A percentile compares a stretch with the other conserved stretches of the same genome.
These are phyloP conservation scores for Trachemys scripta DNA, from an alignment of 2,113 vertebrate genomes.

Conservation along the genomic window DNA sequence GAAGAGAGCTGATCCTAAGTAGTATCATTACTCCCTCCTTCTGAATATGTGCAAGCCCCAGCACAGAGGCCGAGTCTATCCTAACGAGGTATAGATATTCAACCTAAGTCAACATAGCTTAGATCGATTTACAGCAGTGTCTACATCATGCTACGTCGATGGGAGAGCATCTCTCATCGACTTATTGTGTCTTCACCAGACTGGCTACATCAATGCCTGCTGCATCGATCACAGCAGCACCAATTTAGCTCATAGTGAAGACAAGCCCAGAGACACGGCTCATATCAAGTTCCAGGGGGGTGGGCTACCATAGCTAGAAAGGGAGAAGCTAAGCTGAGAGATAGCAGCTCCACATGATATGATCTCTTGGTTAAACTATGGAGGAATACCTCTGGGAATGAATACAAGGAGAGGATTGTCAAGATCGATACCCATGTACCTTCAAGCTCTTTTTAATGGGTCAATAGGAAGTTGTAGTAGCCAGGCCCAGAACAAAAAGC, in stretches of 20 bases:
- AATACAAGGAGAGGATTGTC: background rate
- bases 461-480: background rate
- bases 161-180: no score
- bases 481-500: background rate
- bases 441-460: background rate
- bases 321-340: background rate
- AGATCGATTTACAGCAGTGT: no score
- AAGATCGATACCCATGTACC: background rate
- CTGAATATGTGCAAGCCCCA: background rate
- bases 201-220: no score
- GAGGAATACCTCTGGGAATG: background rate
- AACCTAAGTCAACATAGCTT: no score
- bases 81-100: no score
- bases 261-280: background rate
- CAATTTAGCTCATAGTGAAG: no score
- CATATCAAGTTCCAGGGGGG: background rate
- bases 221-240: no score
- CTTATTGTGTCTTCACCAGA: no score
- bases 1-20: background rate
- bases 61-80: no score
- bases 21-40: background rate
- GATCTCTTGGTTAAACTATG: background rate
- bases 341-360: background rate
- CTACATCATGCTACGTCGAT: no score
- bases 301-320: background rate